Percentiles rank a stretch among this genome's conserved stretches.
These are phyloP conservation scores for Leptopilina clavipes DNA, from an alignment of 1,140 invertebrate species.

Conservation along the genomic window DNA sequence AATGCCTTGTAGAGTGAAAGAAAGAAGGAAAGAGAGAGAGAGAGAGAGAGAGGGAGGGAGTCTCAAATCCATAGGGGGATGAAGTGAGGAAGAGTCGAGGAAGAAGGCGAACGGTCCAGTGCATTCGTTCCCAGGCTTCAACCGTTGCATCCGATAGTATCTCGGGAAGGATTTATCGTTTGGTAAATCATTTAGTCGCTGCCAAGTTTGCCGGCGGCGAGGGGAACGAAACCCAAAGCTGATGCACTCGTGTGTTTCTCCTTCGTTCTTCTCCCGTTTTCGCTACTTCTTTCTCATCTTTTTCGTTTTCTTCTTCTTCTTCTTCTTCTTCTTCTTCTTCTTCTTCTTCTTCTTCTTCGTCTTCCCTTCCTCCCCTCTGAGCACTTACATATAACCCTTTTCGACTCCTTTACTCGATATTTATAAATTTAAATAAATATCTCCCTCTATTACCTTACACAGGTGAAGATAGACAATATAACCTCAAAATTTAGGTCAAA, in stretches of 20 bases:
- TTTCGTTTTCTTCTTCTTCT: constrained; percentile 45
- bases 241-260: constrained; percentile 51
- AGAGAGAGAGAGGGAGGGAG: constrained; percentile 39
- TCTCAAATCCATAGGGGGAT: too few species aligned
- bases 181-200: constrained; percentile 75
- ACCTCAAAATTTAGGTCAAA: too few species aligned
- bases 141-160: constrained; percentile 71
- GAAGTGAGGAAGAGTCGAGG: constrained; percentile 36
- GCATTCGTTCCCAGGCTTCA: constrained; percentile 62
- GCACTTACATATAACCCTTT: too few species aligned
- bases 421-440: too few species aligned
- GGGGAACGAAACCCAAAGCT: constrained; percentile 61
- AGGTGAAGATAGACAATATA: too few species aligned
- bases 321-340: constrained; percentile 39
- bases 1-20: neutral
- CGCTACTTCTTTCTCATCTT: constrained; percentile 46
- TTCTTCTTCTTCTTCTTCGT: constrained; percentile 47
- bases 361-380: constrained; percentile 28
- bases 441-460: too few species aligned
- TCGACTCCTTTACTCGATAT: too few species aligned
- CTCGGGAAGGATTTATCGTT: constrained; percentile 74
- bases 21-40: constrained; percentile 44
- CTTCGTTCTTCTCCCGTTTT: constrained; percentile 44
- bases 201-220: constrained; percentile 69
- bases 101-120: constrained; percentile 35